Evolutionary conservation across 1,140 invertebrate genomes (phyloP), one percentile per base, ranked within the genome.

Genomic region (Hypsibius dujardini): DNA sequence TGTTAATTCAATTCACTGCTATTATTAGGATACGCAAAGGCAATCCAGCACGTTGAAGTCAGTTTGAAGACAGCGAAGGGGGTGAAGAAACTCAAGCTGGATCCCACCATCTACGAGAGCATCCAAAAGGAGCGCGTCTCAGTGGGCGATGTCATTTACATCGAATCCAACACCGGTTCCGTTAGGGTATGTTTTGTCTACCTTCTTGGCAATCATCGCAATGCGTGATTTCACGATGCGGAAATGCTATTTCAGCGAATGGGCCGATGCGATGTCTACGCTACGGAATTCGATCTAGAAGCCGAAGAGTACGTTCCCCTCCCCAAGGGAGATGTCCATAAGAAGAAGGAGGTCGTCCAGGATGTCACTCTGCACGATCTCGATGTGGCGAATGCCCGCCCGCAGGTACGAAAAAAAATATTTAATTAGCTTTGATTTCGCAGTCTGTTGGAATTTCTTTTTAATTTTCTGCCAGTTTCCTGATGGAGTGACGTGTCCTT

Each of bases 261-360:
- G 82, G 96, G 95, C 28, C 83, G 96, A 76, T 95, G 90, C 79
- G 96, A 99, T 79, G 91, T 90, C 72, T 99, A 90, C 84, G 95
- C 96, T 2, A 97, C 94, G 1, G 96, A 99, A 80, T 99, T 95
- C 83, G 96, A 99, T 83, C 81, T 99, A 71, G 95, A 98, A 81
- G 94, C 95, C 7, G 96, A 99, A 80, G 95, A 98, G 80, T 99
- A 98, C 83, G 96, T 99, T 7, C 95, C 95, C 0, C 80, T 99
- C 69, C 96, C 96, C 0, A 99, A 99, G 82, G 96, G 96, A 0
- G 96, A 99, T 83, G 96, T 99, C 0, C 95, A 98, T 79, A 99
- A 99, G 79, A 96, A 95, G 79, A 98, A 98, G 78, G 95, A 98
- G 83, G 91, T 98, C 1, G 91, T 99, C 72, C 95, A 99, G 77